Evolutionary conservation across 2,113 vertebrate species (phyloP).

Genomic region (Bubo scandiacus): DNA sequence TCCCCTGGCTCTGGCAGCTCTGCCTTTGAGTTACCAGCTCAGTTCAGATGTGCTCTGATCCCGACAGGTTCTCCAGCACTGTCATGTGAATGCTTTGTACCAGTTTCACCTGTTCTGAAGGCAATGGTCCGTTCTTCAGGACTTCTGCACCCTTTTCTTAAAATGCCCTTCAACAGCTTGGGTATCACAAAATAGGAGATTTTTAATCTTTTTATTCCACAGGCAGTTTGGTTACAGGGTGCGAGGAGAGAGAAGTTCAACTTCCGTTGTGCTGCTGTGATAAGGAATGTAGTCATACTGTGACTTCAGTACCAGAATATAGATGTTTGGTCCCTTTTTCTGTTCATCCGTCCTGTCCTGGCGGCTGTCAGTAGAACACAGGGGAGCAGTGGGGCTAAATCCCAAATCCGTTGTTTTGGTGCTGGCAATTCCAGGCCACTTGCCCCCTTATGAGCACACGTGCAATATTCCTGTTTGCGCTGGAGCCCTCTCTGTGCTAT

Average conservation of each 20-base stretch:
- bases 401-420: background rate
- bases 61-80: background rate
- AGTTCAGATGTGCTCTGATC: background rate
- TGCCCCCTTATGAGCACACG: background rate
- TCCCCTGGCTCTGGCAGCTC: background rate
- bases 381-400: background rate
- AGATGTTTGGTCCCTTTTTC: background rate
- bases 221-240: background rate
- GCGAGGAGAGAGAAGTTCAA: background rate
- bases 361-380: background rate
- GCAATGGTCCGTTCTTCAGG: background rate
- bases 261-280: background rate
- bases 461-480: constrained; percentile 17
- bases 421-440: constrained; percentile 13
- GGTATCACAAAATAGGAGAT: background rate
- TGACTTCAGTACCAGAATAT: background rate
- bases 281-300: background rate
- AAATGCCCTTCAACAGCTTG: background rate
- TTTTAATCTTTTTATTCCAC: background rate
- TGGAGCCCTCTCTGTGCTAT: background rate
- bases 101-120: background rate
- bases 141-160: background rate
- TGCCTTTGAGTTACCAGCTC: background rate
- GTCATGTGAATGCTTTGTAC: background rate
- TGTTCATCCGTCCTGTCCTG: constrained; percentile 42